These are phyloP conservation scores for Cladopsammia gracilis DNA, from an alignment of 64 coral and sea anemone genomes.

Conservation along the genomic window DNA sequence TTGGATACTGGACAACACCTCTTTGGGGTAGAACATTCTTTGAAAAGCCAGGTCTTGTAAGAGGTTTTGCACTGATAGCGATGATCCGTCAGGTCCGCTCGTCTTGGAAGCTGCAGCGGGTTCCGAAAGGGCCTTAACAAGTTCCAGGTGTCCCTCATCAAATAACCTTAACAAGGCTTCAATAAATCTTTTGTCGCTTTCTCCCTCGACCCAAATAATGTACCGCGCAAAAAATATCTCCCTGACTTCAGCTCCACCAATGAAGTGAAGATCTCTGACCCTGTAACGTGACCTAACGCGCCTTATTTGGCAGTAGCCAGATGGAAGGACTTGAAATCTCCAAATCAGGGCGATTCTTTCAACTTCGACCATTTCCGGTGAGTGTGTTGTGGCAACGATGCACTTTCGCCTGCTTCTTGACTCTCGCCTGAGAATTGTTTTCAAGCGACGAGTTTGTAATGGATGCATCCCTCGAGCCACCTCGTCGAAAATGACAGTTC, in stretches of 20 bases:
- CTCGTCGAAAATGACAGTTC: conserved; percentile 88
- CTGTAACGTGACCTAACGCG: conserved; percentile 75
- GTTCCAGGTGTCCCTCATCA: conserved; percentile 73
- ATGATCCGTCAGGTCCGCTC: not conserved
- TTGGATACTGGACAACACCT: conserved; percentile 72
- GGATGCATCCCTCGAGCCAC: conserved; percentile 95
- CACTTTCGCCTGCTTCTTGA: conserved; percentile 83
- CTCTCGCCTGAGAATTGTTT: conserved; percentile 91
- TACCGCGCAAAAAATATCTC: conserved; percentile 91
- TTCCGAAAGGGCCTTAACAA: conserved; percentile 64
- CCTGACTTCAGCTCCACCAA: conserved; percentile 80
- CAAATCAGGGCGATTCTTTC: conserved; percentile 88
- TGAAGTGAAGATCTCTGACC: conserved; percentile 81
- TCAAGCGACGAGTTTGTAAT: conserved; percentile 83
- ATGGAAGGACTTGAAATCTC: conserved; percentile 86
- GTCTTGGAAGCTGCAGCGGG: not conserved
- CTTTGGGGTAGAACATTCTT: conserved; percentile 68
- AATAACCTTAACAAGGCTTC: conserved; percentile 86
- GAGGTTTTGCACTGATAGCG: conserved; percentile 56
- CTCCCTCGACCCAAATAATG: conserved; percentile 95
- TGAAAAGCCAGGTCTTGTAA: conserved; percentile 82
- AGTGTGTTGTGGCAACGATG: conserved; percentile 80
- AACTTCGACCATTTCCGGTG: conserved; percentile 88
- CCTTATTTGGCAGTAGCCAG: conserved; percentile 81
- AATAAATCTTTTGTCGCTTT: conserved; percentile 91